Evolutionary conservation across 2,113 vertebrate species (phyloP).

Genomic region (human (Homo sapiens)): DNA sequence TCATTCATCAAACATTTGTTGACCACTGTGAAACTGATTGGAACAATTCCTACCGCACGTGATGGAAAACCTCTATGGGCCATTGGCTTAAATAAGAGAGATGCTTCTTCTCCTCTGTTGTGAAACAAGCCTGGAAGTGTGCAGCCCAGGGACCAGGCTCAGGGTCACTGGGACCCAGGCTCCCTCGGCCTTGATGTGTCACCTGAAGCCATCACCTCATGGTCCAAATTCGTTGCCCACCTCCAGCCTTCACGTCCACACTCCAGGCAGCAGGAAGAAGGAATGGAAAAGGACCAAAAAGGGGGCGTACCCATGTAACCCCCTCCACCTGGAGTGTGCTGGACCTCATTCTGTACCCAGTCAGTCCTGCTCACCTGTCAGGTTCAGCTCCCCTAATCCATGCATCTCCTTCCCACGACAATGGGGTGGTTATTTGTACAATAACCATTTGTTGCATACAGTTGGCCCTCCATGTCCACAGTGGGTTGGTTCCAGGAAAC

Average conservation of each 20-base stretch:
- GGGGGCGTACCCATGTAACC: rapidly evolving
- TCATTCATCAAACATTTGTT: neutral
- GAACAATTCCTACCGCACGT: neutral
- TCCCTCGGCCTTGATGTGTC: neutral
- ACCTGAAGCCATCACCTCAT: neutral
- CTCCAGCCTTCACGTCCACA: neutral
- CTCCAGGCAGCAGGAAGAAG: neutral
- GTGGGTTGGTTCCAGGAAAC: neutral
- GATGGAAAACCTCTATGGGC: neutral
- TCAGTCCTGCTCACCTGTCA: neutral
- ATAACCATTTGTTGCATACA: neutral
- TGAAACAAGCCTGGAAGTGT: neutral
- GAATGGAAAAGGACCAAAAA: neutral
- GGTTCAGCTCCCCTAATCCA: neutral
- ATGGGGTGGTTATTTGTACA: rapidly evolving
- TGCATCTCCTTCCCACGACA: rapidly evolving
- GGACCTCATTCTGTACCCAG: neutral
- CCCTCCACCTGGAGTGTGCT: neutral
- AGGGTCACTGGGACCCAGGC: neutral
- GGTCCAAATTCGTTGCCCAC: neutral
- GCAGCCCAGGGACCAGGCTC: neutral
- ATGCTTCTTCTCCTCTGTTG: neutral
- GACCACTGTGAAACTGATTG: too few relatives aligned
- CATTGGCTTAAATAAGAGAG: neutral
- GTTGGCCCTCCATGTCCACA: neutral